A percentile compares a stretch with the other conserved stretches of the same genome.
These are phyloP conservation scores for Lacerta agilis DNA, from an alignment of 2,797 vertebrate genomes.

Conservation along the genomic window DNA sequence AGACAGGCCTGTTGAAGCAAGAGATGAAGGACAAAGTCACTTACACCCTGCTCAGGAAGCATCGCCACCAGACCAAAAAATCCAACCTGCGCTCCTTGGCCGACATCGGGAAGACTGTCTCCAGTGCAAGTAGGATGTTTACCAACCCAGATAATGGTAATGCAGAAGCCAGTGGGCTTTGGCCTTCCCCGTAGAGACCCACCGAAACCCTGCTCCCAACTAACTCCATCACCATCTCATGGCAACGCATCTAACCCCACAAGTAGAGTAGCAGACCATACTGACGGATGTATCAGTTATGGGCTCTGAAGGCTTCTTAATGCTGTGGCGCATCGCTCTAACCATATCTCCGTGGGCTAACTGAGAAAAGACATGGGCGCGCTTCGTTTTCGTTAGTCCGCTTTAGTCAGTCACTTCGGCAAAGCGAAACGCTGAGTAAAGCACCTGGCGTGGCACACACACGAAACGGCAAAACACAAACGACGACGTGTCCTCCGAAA, in stretches of 20 bases:
- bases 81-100: slow-evolving; percentile 97
- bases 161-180: slow-evolving; percentile 86
- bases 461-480: background rate
- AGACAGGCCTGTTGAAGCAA: slow-evolving; percentile 88
- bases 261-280: slow-evolving; percentile 13
- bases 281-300: slow-evolving; percentile 26
- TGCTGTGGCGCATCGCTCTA: slow-evolving; percentile 45
- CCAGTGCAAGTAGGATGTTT: slow-evolving; percentile 99
- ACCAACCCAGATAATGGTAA: slow-evolving; percentile 96
- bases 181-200: slow-evolving; percentile 70
- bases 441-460: background rate
- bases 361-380: background rate
- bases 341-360: slow-evolving; percentile 56
- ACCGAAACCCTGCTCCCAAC: slow-evolving; percentile 24
- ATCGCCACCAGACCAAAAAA: slow-evolving; percentile 98
- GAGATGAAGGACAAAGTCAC: slow-evolving; percentile 97
- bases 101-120: slow-evolving; percentile 97
- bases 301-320: slow-evolving; percentile 60
- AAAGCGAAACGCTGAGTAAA: background rate
- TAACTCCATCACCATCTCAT: slow-evolving; percentile 53
- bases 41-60: slow-evolving; percentile 94
- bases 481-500: background rate
- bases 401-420: background rate
- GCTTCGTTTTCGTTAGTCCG: background rate
- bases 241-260: slow-evolving; percentile 62